Evolutionary conservation across 2,113 vertebrate genomes (phyloP).

Genomic region (Octodon degus): DNA sequence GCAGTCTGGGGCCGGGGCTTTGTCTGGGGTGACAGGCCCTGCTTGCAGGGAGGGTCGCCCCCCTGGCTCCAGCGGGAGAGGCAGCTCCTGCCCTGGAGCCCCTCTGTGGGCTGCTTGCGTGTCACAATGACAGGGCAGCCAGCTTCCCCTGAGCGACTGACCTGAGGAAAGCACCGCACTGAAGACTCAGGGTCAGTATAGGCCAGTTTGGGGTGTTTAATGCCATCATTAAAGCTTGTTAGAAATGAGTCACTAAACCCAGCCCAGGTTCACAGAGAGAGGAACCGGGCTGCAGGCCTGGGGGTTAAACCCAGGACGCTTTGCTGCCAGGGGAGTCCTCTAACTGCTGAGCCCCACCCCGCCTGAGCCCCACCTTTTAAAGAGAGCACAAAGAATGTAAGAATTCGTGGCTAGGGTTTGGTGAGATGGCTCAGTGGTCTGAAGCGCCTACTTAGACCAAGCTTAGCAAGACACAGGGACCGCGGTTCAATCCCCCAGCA

Average conservation of each 20-base stretch:
- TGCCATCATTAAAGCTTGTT: background rate
- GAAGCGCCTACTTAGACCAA: too few relatives aligned
- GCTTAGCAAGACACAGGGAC: too few relatives aligned
- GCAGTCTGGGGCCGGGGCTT: background rate
- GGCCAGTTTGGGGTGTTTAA: background rate
- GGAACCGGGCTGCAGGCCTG: background rate
- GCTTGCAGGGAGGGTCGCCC: background rate
- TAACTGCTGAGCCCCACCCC: background rate
- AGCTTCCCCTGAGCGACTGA: background rate
- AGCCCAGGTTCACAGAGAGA: background rate
- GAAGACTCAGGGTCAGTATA: background rate
- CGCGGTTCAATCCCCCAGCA: too few relatives aligned
- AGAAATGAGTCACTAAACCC: conserved; percentile 21
- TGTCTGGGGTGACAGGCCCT: background rate
- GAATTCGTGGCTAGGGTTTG: background rate
- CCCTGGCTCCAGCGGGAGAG: background rate
- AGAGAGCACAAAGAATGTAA: background rate
- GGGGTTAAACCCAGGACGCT: too few relatives aligned
- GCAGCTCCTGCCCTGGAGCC: background rate
- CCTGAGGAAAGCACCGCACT: background rate
- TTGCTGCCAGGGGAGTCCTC: background rate
- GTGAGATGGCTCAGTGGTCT: too few relatives aligned
- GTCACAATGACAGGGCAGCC: background rate
- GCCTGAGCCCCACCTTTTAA: background rate
- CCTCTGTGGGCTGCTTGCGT: background rate